Evolutionary conservation across 1,140 invertebrate species (phyloP).

Genomic region (Zaprionus inermis): DNA sequence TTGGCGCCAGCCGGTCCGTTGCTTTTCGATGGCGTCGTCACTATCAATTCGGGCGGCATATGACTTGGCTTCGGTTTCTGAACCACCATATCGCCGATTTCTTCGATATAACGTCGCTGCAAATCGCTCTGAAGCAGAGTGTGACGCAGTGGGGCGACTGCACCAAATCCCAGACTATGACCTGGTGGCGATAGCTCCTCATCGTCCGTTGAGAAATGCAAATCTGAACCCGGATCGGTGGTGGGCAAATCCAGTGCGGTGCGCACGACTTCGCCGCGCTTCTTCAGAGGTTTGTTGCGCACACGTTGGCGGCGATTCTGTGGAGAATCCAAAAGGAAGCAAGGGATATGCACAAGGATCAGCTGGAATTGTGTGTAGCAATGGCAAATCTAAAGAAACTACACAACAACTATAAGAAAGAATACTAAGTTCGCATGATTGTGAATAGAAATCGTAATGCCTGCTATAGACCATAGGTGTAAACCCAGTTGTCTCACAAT

Average conservation of each 20-base stretch:
- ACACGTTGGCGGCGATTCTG: constrained; percentile 63
- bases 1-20: constrained; percentile 35
- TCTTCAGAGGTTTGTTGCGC: constrained; percentile 60
- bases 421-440: no score
- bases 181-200: constrained; percentile 73
- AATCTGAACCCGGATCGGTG: constrained; percentile 86
- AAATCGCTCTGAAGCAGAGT: constrained; percentile 74
- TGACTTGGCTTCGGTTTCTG: constrained; percentile 59
- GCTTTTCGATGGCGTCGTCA: constrained; percentile 74
- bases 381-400: no score
- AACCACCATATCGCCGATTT: constrained; percentile 68
- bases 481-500: no score
- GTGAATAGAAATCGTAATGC: no score
- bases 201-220: constrained; percentile 85
- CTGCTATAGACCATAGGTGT: no score
- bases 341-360: not conserved
- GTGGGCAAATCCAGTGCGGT: constrained; percentile 85
- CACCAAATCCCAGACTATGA: constrained; percentile 52
- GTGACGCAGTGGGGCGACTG: constrained; percentile 65
- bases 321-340: not conserved
- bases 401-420: no score
- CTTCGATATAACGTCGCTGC: constrained; percentile 75
- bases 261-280: constrained; percentile 72
- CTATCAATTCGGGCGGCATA: constrained; percentile 83
- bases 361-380: no score